Conservation (phyloP, 1,140 invertebrate genomes). For the Lasaia peninsularis region DNA sequence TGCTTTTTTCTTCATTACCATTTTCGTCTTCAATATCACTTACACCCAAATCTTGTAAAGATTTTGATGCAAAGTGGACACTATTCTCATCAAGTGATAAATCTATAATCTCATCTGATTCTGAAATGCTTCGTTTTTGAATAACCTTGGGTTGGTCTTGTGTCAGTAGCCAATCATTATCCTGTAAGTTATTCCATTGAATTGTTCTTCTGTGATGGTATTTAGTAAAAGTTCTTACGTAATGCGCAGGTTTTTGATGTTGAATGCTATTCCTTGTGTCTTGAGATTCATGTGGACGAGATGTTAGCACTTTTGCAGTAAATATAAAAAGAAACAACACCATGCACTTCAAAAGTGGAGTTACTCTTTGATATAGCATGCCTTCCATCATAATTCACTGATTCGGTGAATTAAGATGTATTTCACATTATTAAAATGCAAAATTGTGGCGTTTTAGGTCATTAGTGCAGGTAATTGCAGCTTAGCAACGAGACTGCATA, state of each 20-base stretch:
- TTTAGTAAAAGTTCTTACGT: slow-evolving; percentile 68
- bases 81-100: slow-evolving; percentile 28
- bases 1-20: slow-evolving; percentile 36
- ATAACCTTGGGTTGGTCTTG: slow-evolving; percentile 46
- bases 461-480: slow-evolving; percentile 44
- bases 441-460: slow-evolving; percentile 24
- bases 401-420: neutral
- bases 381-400: slow-evolving; percentile 51
- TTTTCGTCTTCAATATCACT: slow-evolving; percentile 32
- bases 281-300: slow-evolving; percentile 53
- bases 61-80: slow-evolving; percentile 40
- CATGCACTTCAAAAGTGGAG: slow-evolving; percentile 61
- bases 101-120: slow-evolving; percentile 40
- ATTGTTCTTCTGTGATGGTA: slow-evolving; percentile 67
- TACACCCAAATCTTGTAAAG: slow-evolving; percentile 33
- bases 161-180: slow-evolving; percentile 45
- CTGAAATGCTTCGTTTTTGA: slow-evolving; percentile 45
- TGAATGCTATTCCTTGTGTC: slow-evolving; percentile 56
- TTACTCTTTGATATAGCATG: slow-evolving; percentile 54
- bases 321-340: slow-evolving; percentile 67
- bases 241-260: slow-evolving; percentile 50
- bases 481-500: slow-evolving; percentile 58
- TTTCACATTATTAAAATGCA: slow-evolving; percentile 19
- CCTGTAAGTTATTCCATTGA: slow-evolving; percentile 53
- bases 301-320: slow-evolving; percentile 64